Evolutionary conservation across 2,888 invertebrate species (phyloP).

Genomic region (Ernsta delagoae): DNA sequence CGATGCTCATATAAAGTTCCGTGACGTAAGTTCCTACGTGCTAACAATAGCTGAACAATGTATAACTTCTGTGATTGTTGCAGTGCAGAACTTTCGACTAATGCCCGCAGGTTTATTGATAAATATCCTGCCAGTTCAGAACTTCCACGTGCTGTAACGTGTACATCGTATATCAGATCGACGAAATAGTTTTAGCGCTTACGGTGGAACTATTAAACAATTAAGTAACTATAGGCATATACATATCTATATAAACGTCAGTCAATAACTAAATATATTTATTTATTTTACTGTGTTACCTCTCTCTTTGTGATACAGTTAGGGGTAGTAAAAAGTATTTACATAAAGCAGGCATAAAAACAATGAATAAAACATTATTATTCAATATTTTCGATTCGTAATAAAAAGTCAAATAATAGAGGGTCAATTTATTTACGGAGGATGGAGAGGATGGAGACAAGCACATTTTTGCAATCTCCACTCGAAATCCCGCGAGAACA

Average conservation of each 20-base stretch:
- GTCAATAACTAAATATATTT: not conserved
- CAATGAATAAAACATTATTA: constrained; percentile 33
- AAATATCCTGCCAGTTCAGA: constrained; percentile 51
- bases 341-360: constrained; percentile 14
- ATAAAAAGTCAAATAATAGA: constrained; percentile 19
- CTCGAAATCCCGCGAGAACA: constrained; percentile 46
- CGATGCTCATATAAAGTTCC: constrained; percentile 61
- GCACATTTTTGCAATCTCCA: constrained; percentile 26
- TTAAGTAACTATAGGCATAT: not conserved
- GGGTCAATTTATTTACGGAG: constrained; percentile 24
- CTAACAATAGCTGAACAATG: constrained; percentile 58
- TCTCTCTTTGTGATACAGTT: not conserved
- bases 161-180: constrained; percentile 2
- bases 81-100: constrained; percentile 49
- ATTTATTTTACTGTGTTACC: not conserved
- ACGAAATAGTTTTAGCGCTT: constrained; percentile 2
- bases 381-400: constrained; percentile 21
- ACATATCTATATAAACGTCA: too few relatives aligned
- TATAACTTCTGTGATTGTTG: constrained; percentile 56
- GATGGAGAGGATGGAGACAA: constrained; percentile 13
- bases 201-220: not conserved
- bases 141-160: constrained; percentile 42
- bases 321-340: constrained; percentile 15
- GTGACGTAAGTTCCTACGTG: constrained; percentile 60
- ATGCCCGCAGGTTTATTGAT: constrained; percentile 54